A percentile compares a stretch with the other conserved stretches of the same genome.
Conservation (phyloP, 2,888 invertebrate genomes). For the Drosophila helvetica region DNA sequence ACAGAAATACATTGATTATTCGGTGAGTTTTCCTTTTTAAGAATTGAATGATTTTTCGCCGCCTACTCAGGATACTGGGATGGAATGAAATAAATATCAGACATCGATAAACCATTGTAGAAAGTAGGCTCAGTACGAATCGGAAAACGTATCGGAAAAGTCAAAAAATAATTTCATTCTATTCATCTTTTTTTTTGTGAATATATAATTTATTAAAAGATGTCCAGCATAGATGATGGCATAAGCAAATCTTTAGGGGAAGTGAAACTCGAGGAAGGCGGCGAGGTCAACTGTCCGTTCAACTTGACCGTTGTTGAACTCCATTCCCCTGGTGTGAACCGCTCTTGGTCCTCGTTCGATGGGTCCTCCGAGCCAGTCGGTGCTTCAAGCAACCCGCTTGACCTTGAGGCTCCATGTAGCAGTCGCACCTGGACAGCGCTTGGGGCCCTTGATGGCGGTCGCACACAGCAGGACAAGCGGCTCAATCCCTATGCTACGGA, state of each 20-base stretch:
- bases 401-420: background rate
- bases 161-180: background rate
- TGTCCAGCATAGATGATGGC: slow-evolving; percentile 18
- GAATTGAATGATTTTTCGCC: too few relatives aligned
- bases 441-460: slow-evolving; percentile 36
- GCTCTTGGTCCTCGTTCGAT: background rate
- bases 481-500: slow-evolving; percentile 67
- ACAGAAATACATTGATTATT: too few relatives aligned
- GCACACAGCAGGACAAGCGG: slow-evolving; percentile 44
- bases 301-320: background rate
- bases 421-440: background rate
- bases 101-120: background rate
- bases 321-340: background rate
- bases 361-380: background rate
- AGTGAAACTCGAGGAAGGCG: slow-evolving; percentile 15
- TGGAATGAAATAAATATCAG: background rate
- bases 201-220: slow-evolving; percentile 1
- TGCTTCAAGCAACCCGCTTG: too few relatives aligned
- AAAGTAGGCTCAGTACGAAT: background rate
- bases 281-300: too few relatives aligned
- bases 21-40: too few relatives aligned
- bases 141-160: background rate
- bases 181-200: too few relatives aligned
- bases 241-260: background rate
- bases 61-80: too few relatives aligned